Conservation (phyloP, 2,797 vertebrate species). For the Vultur gryphus region DNA sequence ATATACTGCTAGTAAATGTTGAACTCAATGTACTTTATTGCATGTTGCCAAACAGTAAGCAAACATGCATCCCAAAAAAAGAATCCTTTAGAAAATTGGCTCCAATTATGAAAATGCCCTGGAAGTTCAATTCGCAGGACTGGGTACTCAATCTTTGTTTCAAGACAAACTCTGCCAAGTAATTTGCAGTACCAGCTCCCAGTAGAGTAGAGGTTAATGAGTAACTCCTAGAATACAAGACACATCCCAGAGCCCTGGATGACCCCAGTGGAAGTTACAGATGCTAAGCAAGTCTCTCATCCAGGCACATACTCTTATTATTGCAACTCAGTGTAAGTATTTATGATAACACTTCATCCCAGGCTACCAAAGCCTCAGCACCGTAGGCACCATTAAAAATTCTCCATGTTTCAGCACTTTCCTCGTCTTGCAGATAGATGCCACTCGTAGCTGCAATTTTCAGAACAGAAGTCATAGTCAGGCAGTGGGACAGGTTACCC, state of each 20-base stretch:
- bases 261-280: neutral
- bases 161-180: neutral
- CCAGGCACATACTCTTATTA: neutral
- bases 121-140: neutral
- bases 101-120: neutral
- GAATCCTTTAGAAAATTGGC: neutral
- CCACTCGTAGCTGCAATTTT: neutral
- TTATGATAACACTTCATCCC: neutral
- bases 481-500: no score
- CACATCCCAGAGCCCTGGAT: neutral
- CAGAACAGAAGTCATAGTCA: neutral
- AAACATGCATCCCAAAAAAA: accelerated
- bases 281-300: neutral
- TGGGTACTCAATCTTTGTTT: neutral
- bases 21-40: neutral
- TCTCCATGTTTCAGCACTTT: accelerated
- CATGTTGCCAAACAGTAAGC: neutral
- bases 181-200: neutral
- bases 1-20: accelerated
- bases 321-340: neutral
- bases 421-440: neutral
- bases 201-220: neutral
- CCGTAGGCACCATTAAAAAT: no score
- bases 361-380: neutral
- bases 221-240: neutral